phyloP scores from a whole-genome alignment of 2,888 invertebrate species.

The Tridacna gigas region DNA sequence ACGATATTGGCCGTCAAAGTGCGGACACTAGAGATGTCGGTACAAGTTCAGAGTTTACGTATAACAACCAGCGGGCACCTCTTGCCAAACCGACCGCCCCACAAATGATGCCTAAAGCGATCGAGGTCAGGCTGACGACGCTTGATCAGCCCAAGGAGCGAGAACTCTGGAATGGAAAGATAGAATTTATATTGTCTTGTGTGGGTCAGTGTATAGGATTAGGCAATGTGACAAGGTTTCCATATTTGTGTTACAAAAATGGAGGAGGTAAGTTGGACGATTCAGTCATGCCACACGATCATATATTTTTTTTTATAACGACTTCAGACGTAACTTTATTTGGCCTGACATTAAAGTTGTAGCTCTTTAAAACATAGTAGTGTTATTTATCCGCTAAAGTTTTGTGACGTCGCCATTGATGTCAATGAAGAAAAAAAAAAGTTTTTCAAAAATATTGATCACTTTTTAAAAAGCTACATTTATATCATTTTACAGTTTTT shows the following conservation, averaged over 20 bases:
- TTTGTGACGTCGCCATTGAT: no score
- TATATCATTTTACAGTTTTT: no score
- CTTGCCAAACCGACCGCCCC: slow-evolving; percentile 33
- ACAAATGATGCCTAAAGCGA: slow-evolving; percentile 36
- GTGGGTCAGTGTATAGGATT: slow-evolving; percentile 78
- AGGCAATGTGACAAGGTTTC: slow-evolving; percentile 77
- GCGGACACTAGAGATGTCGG: slow-evolving; percentile 57
- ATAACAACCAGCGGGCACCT: slow-evolving; percentile 62
- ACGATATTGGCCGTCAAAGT: slow-evolving; percentile 3
- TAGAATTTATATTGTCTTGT: slow-evolving; percentile 77
- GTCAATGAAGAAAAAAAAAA: no score
- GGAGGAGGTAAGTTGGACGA: slow-evolving; percentile 70
- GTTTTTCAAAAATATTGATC: no score
- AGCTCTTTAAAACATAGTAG: no score
- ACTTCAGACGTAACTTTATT: no score
- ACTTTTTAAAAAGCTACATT: no score
- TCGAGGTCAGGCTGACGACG: slow-evolving; percentile 45
- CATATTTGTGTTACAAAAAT: slow-evolving; percentile 78
- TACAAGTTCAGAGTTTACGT: slow-evolving; percentile 56
- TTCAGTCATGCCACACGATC: no score
- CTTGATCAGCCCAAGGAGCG: slow-evolving; percentile 42
- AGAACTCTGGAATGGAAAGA: slow-evolving; percentile 74
- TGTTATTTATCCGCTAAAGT: no score
- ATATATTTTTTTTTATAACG: no score
- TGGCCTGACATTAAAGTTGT: no score